Base-by-base conservation (phyloP, 2,113 vertebrate species). In the Hipposideros armiger region DNA sequence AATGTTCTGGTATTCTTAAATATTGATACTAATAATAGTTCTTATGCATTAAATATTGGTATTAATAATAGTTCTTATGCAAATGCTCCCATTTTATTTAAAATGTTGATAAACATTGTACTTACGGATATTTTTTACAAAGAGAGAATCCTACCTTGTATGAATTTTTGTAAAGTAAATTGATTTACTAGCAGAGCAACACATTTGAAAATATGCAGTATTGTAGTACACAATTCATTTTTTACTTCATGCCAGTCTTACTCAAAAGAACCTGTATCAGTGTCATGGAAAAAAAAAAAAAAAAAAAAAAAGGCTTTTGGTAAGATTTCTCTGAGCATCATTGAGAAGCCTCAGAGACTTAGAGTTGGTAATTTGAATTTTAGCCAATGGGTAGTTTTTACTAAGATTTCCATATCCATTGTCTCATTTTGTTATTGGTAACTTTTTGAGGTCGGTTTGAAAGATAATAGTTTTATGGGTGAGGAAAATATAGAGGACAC, bases 1-100 rank as follows among this genome's bases (percentile, higher is more conserved):
- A 73, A 11, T 77, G 14, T 91, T 82, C n/a, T 92, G 47, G 56
- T 95, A 66, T 69, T 82, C 15, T 50, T 95, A 82, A 97, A 69
- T 30, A 78, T 67, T 77, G 66, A 30, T 84, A 40, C 87, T 69
- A 92, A 77, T 17, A 88, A 17, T 60, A 42, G 4, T 87, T 36
- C 50, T 66, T 67, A 85, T 7, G 26, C 76, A 91, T 50, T 95
- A 82, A 97, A 69, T 30, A 78, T 67, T 77, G 66, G 24, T 84
- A 40, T 91, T 69, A 92, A 77, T 17, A 88, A 17, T 60, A 42
- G 4, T 87, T 36, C 50, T 66, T 67, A 85, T 7, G 26, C 76
- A 91, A 85, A 30, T 69, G 72, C 16, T 40, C 9, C 74, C 6
- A 62, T 95, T 91, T 87, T 88, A 42, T 76, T 95, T 64, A 87